Evolutionary conservation across 2,113 vertebrate genomes (phyloP).

Genomic region (Gallinago jamesoni): DNA sequence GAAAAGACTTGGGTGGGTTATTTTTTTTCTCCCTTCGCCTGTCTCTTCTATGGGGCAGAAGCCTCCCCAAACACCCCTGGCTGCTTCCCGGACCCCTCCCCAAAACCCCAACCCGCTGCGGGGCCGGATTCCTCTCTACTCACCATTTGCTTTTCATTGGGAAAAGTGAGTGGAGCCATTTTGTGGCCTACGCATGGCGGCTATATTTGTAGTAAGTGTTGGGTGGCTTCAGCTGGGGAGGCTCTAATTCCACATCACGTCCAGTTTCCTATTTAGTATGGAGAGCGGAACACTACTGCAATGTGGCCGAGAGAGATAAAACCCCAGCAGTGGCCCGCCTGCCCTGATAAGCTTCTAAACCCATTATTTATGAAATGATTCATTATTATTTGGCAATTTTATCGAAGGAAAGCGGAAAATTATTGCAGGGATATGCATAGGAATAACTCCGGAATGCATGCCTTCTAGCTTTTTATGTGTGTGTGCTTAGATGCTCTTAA

Average conservation of each 20-base stretch:
- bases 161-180: slow-evolving; percentile 91
- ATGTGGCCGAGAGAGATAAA: slow-evolving; percentile 93
- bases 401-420: slow-evolving; percentile 87
- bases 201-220: slow-evolving; percentile 78
- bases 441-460: slow-evolving; percentile 74
- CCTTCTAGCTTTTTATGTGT: slow-evolving; percentile 70
- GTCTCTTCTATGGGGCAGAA: not conserved
- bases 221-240: slow-evolving; percentile 78
- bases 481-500: slow-evolving; percentile 68
- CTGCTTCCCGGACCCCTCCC: not conserved
- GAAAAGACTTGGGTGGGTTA: not conserved
- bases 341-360: slow-evolving; percentile 91
- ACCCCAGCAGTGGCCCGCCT: slow-evolving; percentile 86
- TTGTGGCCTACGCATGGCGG: slow-evolving; percentile 90
- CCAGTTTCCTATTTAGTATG: slow-evolving; percentile 88
- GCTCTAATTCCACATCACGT: slow-evolving; percentile 87
- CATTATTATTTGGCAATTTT: slow-evolving; percentile 95
- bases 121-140: slow-evolving; percentile 60
- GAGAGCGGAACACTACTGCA: slow-evolving; percentile 91
- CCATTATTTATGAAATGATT: slow-evolving; percentile 97
- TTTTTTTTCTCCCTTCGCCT: rapidly evolving
- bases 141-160: slow-evolving; percentile 87
- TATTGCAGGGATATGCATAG: slow-evolving; percentile 78
- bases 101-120: not conserved
- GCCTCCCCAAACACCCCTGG: not conserved